A percentile compares a stretch with the other conserved stretches of the same genome.
Conservation (phyloP, 2,888 invertebrate genomes). For the Andrena marginata region DNA sequence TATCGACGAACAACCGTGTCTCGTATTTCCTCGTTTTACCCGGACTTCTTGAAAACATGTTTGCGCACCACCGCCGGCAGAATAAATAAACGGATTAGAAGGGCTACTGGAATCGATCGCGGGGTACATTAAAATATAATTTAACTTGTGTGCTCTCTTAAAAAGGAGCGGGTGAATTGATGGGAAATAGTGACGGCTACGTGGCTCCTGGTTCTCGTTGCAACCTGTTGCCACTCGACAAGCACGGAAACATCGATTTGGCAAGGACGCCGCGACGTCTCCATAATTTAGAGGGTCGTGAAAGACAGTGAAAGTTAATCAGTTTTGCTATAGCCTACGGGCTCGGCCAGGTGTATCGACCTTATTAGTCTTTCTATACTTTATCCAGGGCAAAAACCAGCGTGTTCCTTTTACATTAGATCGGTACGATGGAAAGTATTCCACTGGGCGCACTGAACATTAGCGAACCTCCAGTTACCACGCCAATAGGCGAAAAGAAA, state of each 20-base stretch:
- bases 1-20: not conserved
- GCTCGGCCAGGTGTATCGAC: not conserved
- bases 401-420: not conserved
- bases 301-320: slow-evolving; percentile 49
- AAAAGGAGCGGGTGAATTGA: too few species aligned
- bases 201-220: too few species aligned
- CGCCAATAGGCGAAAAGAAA: too few species aligned
- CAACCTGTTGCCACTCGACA: not conserved
- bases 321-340: slow-evolving; percentile 6
- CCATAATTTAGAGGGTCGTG: not conserved
- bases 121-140: not conserved
- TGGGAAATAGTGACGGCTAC: too few species aligned
- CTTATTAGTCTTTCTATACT: not conserved
- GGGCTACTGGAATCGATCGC: not conserved
- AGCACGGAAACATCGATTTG: slow-evolving; percentile 1
- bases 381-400: not conserved
- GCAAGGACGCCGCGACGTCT: not conserved
- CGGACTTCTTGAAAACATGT: not conserved
- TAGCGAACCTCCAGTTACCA: too few species aligned
- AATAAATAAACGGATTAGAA: not conserved
- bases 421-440: too few species aligned
- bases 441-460: too few species aligned
- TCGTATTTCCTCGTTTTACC: not conserved
- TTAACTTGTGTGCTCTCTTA: not conserved
- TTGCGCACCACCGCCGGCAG: not conserved